Evolutionary conservation across 2,113 vertebrate species (phyloP), one percentile per base, ranked within the genome.

Genomic region (Eudyptes chrysolophus): DNA sequence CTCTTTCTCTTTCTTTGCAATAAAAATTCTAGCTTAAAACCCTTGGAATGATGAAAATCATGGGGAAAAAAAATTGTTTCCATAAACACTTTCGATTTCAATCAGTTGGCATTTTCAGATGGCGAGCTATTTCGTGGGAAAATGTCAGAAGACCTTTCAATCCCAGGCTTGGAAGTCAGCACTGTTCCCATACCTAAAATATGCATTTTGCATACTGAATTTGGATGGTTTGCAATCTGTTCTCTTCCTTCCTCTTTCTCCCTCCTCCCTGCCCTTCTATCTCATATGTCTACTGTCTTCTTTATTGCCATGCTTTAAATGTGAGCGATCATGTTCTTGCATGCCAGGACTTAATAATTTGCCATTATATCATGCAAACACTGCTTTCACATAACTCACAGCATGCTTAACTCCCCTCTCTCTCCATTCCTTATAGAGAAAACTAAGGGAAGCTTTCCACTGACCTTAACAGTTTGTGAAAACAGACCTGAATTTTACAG

Each of bases 271-370:
- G 27, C 7, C 22, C 26, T 89, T 84, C 64, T 30, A 9, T 75
- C 54, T 90, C 32, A 19, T 54, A 19, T 11, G 4, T 78, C 58
- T 78, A 36, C 32, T 10, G 10, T 60, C 29, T 51, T 58, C 66
- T 86, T 83, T 74, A 79, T 30, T 84, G 38, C 14, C 22, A 16
- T 1, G 2, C 9, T 84, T 60, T 61, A 93, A 88, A 77, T 57
- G 21, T 25, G n/a, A 66, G 22, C 29, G 24, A 48, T 78, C 64
- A 44, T 32, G 61, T 71, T 94, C 80, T 75, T 95, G 10, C 60
- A 84, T 75, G 68, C 60, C 80, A 81, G 48, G 60, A 75, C 72
- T 81, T 78, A 55, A 89, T 80, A 92, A 49, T 71, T 89, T 81
- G 27, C 8, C 22, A 29, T 86, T 77, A 20, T 57, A 77, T 83